Evolutionary conservation across 2,113 vertebrate genomes (phyloP).

Genomic region (Bubo bubo): DNA sequence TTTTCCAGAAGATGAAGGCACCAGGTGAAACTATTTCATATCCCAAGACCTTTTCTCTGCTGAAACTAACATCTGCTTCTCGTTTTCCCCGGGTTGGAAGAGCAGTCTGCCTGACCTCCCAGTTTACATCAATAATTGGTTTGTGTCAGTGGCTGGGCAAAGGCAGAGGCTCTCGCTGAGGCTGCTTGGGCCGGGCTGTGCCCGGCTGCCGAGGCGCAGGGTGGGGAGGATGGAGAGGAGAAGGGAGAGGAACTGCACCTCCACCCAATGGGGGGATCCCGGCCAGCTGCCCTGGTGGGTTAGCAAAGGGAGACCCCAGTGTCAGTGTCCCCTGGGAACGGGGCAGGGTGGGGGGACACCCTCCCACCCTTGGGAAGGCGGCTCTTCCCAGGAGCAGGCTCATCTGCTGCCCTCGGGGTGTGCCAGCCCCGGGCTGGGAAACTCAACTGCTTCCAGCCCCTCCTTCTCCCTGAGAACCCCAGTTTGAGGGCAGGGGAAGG

Average conservation of each 20-base stretch:
- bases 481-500: not conserved
- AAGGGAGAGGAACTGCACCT: not conserved
- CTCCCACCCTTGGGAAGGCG: not conserved
- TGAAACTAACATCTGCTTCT: slow-evolving; percentile 47
- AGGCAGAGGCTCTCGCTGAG: not conserved
- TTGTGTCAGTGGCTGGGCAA: accelerated
- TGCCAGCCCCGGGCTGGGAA: not conserved
- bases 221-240: not conserved
- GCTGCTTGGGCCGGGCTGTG: not conserved
- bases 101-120: not conserved
- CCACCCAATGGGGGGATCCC: accelerated
- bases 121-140: not conserved
- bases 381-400: not conserved
- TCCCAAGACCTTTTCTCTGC: slow-evolving; percentile 25
- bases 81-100: not conserved
- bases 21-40: slow-evolving; percentile 65
- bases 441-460: not conserved
- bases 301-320: not conserved
- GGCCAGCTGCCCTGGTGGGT: not conserved
- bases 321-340: accelerated
- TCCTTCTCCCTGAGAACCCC: not conserved
- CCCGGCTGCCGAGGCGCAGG: accelerated
- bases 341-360: no score
- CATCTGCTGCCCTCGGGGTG: accelerated
- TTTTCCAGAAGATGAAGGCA: slow-evolving; percentile 61